Percentiles rank a stretch among this genome's conserved stretches.
Evolutionary conservation across 2,888 invertebrate genomes (phyloP).

Genomic region (Periphyllus acericola): DNA sequence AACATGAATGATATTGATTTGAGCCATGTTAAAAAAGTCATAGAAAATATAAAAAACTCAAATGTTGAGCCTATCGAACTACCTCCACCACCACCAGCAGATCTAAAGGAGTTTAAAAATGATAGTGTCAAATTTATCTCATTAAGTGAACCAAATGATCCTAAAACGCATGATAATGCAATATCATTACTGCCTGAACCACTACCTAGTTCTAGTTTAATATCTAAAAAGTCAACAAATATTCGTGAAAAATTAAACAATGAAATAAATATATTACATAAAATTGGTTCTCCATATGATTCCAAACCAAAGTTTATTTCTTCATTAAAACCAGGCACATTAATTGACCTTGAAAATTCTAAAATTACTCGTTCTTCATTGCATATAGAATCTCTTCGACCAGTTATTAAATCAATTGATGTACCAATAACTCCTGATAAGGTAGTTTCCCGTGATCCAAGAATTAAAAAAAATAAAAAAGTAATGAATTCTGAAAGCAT

Average conservation of each 20-base stretch:
- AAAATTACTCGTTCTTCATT: constrained; percentile 37
- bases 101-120: background rate
- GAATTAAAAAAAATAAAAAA: constrained; percentile 15
- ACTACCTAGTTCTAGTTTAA: background rate
- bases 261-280: constrained; percentile 14
- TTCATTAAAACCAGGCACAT: constrained; percentile 51
- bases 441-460: constrained; percentile 40
- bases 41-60: constrained; percentile 17
- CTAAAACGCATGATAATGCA: background rate
- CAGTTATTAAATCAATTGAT: constrained; percentile 9
- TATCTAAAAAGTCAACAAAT: background rate
- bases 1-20: constrained; percentile 42
- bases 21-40: constrained; percentile 27
- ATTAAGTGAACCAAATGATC: background rate
- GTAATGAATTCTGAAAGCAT: background rate
- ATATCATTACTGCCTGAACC: background rate
- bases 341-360: constrained; percentile 49
- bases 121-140: background rate
- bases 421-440: background rate
- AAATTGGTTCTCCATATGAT: constrained; percentile 6
- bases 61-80: background rate
- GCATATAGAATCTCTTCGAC: constrained; percentile 43
- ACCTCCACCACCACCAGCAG: background rate
- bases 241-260: constrained; percentile 11
- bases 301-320: constrained; percentile 18